Base-by-base conservation (phyloP, 2,797 vertebrate genomes). In the Neopelma chrysocephalum region DNA sequence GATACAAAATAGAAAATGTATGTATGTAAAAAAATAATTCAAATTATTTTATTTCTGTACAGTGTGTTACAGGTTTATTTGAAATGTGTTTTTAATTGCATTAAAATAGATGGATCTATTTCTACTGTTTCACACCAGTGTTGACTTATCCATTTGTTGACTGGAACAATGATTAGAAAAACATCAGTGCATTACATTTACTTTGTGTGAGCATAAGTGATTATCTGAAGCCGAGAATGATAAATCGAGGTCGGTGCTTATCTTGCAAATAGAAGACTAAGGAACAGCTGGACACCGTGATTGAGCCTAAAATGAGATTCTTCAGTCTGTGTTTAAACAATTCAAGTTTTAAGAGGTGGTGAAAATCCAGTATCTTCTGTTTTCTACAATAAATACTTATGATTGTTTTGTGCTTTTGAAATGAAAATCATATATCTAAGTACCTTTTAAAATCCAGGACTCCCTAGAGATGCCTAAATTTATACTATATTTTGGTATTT, bases 251-350 rank as follows among this genome's bases (percentile, higher is more conserved):
- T 76, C 53, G 82, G 27, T 50, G n/a, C 15, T 94, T 93, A 50
- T 89, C 66, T 93, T 84, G 36, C 32, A 93, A 32, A 82, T 34
- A 64, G n/a, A 76, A 92, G 71, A 66, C 75, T 66, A 62, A 95
- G 75, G 71, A 91, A 48, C 58, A 91, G 58, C 62, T 94, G 81
- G 50, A 50, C 78, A 91, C 34, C 25, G 43, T 80, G 90, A 89
- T 15, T 87, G 65, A 91, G 20, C 56, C 25, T 85, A 75, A 87
- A 96, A 92, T 92, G 71, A 89, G 13, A 77, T 73, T 64, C n/a
- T 34, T 85, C 48, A 68, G 25, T 43, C 64, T 4, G 1, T 89
- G 71, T 91, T 91, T 93, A 75, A 96, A 78, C 23, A 77, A 42
- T 40, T 87, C 40, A 56, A 38, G 25, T 66, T 82, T 42, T 80